Conservation (phyloP, 2,888 invertebrate species). For the Catocala fraxini region DNA sequence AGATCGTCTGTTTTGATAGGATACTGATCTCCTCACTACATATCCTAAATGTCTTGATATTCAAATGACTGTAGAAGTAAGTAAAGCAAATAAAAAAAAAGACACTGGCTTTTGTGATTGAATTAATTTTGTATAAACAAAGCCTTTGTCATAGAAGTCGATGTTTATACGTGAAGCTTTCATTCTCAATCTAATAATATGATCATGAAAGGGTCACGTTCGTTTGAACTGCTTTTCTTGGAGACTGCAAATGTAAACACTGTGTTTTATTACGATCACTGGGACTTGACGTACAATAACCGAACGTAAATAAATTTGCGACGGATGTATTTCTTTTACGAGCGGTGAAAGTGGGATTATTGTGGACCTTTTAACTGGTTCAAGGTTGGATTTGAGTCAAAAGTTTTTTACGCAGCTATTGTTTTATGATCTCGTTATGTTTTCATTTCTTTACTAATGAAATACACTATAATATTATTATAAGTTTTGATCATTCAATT, state of each 20-base stretch:
- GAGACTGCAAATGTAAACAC: conserved; percentile 44
- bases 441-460: too few relatives aligned
- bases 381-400: too few relatives aligned
- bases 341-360: not conserved
- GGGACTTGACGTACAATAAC: conserved; percentile 61
- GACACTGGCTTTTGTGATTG: conserved; percentile 74
- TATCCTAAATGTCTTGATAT: too few relatives aligned
- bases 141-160: conserved; percentile 75
- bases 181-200: conserved; percentile 71
- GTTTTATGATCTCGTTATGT: too few relatives aligned
- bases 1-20: too few relatives aligned
- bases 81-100: conserved; percentile 44
- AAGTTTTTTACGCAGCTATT: too few relatives aligned
- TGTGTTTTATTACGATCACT: conserved; percentile 63
- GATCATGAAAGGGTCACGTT: conserved; percentile 68
- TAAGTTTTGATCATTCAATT: too few relatives aligned
- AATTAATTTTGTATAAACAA: conserved; percentile 70
- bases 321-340: conserved; percentile 33
- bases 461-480: too few relatives aligned
- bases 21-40: too few relatives aligned
- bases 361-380: too few relatives aligned
- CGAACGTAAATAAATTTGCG: conserved; percentile 55
- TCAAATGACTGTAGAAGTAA: too few relatives aligned
- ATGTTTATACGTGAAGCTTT: conserved; percentile 74
- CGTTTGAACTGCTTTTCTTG: conserved; percentile 52